Base-by-base conservation (phyloP, 2,888 invertebrate genomes). In the Cybosia mesomella region DNA sequence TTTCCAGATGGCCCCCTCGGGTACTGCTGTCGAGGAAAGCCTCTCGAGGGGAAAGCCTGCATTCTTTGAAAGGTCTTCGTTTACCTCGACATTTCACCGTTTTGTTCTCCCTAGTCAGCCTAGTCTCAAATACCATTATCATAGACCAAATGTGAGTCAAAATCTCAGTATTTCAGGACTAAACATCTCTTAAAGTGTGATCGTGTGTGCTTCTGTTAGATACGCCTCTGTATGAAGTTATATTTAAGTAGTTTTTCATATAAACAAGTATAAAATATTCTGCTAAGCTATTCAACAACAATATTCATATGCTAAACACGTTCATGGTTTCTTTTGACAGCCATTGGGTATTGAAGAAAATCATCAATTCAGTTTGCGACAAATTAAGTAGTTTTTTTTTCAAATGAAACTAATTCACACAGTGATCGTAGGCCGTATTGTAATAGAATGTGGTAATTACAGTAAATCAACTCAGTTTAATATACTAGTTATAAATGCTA, bases 331-430 rank as follows among this genome's bases (percentile, higher is more conserved):
- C 75, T 77, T 77, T 76, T 78, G 74, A 78, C 76, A 73, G 57
- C 55, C 69, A 71, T 67, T 72, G 70, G 58, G 32, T 68, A 72
- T 77, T 68, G 71, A 74, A 73, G 67, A 70, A 72, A 71, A 78
- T 75, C 74, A 73, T 74, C 70, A 68, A 78, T 81, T 81, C 79
- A 71, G 71, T 76, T 81, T 75, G 80, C 72, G 74, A 76, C 72
- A 68, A 66, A 49, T 66, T 66, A 36, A 67, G 63, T 58, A 67
- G 65, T 73, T 74, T 76, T 81, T 77, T 78, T 64, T 71, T 7
- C 70, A 2, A 28, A 64, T 68, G 73, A 77, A 81, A 74, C 75
- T 76, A 79, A 73, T 81, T 81, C 82, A 81, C 82, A 81, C 79
- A 80, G 53, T 53, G 53, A 65, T 73, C 58, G 75, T 74, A 67